Conservation (phyloP, 2,888 invertebrate species). For the Sabatieria punctata region DNA sequence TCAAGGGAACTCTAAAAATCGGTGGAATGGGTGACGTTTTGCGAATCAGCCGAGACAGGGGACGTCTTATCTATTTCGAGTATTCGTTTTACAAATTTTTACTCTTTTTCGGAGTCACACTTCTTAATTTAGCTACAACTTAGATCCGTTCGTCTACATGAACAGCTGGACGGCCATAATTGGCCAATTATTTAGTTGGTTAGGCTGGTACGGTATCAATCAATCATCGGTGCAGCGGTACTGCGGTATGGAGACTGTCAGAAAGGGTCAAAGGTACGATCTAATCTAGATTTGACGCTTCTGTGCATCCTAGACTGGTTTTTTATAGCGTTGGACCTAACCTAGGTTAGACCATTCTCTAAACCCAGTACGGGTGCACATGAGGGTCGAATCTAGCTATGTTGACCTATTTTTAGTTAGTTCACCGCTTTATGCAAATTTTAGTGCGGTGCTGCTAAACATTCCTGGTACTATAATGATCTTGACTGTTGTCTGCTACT, state of each 20-base stretch:
- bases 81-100: neutral
- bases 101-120: neutral
- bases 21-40: conserved; percentile 29
- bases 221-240: conserved; percentile 10
- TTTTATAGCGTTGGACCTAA: no score
- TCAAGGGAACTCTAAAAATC: conserved; percentile 17
- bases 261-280: conserved; percentile 1
- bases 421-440: neutral
- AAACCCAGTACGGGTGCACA: no score
- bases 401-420: neutral
- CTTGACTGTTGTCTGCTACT: conserved; percentile 7
- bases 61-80: conserved; percentile 13
- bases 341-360: no score
- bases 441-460: conserved; percentile 6
- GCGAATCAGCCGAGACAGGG: conserved; percentile 23
- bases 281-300: neutral
- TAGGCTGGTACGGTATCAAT: conserved; percentile 11
- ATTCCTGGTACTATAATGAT: conserved; percentile 1
- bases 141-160: conserved; percentile 8
- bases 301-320: neutral
- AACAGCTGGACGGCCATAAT: conserved; percentile 1
- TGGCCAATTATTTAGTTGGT: conserved; percentile 9
- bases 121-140: conserved; percentile 1
- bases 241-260: conserved; percentile 2
- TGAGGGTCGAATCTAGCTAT: no score